phyloP scores from a whole-genome alignment of 1,140 invertebrate genomes.

The Chironomus striatipennis region DNA sequence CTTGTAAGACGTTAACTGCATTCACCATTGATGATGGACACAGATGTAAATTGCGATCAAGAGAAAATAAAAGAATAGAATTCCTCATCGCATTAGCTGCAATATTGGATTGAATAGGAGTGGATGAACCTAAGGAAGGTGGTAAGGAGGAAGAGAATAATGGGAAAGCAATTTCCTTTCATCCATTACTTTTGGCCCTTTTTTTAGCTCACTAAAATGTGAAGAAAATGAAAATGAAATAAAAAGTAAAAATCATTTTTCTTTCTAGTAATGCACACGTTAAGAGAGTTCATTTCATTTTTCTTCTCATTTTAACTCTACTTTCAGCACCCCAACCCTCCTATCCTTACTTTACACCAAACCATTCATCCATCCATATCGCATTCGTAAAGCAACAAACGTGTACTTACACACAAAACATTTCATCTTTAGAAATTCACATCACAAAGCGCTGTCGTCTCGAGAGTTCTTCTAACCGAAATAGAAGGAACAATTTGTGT shows the following conservation, averaged over 20 bases:
- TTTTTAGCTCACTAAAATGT: background rate
- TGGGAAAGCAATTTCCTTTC: conserved; percentile 12
- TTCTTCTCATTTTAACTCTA: too few species aligned
- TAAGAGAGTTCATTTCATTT: background rate
- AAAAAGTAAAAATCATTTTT: background rate
- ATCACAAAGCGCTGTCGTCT: conserved; percentile 11
- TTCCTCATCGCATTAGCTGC: background rate
- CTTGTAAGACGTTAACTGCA: background rate
- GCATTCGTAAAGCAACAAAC: too few species aligned
- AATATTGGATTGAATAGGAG: background rate
- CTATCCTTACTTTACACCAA: too few species aligned
- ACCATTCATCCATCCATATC: too few species aligned
- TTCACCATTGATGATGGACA: background rate
- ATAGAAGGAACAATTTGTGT: too few species aligned
- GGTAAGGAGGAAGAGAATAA: background rate
- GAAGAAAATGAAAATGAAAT: background rate
- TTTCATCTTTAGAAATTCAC: background rate
- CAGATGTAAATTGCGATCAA: background rate
- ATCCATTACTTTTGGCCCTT: conserved; percentile 5
- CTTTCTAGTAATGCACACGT: background rate
- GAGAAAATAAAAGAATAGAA: background rate
- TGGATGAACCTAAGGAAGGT: background rate
- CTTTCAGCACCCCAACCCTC: too few species aligned
- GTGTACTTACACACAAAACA: background rate
- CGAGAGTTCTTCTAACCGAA: background rate